A percentile compares a stretch with the other conserved stretches of the same genome.
Conservation (phyloP, 2,797 vertebrate genomes). For the Myotis findleyi region DNA sequence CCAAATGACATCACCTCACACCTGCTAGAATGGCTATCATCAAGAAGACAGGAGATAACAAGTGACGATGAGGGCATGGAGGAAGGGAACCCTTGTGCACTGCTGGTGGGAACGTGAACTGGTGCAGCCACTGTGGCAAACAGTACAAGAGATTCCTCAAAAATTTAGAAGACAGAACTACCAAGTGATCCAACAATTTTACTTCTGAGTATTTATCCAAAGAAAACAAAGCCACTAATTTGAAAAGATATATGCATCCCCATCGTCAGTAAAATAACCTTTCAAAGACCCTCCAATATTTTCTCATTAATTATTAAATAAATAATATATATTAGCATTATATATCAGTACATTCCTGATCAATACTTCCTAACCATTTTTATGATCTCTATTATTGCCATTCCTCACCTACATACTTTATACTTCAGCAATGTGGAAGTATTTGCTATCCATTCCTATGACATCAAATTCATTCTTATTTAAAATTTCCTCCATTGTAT, state of each 20-base stretch:
- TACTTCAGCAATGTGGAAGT: background rate
- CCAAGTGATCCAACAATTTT: background rate
- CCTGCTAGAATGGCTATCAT: too few relatives aligned
- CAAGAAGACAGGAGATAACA: background rate
- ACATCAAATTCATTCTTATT: background rate
- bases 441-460: background rate
- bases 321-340: background rate
- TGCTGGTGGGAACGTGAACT: background rate
- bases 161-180: background rate
- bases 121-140: background rate
- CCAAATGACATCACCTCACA: background rate
- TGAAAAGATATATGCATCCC: background rate
- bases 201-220: background rate
- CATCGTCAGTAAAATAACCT: background rate
- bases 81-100: background rate
- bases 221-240: background rate
- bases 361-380: background rate
- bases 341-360: background rate
- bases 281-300: background rate
- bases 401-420: background rate
- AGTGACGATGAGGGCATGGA: too few relatives aligned
- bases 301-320: background rate
- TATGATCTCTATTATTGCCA: background rate
- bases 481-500: background rate
- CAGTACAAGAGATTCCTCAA: too few relatives aligned